A percentile compares a stretch with the other conserved stretches of the same genome.
Conservation (phyloP, 2,113 vertebrate species). For the Zapornia atra region DNA sequence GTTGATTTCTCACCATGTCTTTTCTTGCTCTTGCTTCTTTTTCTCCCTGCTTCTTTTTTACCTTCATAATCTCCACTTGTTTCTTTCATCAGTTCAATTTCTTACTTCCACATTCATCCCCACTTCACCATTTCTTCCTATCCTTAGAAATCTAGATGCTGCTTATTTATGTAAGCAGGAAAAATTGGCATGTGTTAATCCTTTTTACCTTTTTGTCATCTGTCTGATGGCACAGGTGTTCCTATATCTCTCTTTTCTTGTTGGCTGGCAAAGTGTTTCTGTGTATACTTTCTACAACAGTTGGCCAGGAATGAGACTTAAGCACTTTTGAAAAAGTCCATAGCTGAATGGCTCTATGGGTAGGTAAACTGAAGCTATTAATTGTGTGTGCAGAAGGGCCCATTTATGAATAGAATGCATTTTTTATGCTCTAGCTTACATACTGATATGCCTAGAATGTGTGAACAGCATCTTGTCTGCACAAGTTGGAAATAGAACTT, state of each 20-base stretch:
- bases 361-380: neutral
- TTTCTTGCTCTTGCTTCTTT: neutral
- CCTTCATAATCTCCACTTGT: neutral
- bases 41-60: neutral
- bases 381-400: neutral
- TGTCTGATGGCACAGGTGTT: neutral
- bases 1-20: neutral
- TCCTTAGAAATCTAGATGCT: neutral
- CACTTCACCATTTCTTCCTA: neutral
- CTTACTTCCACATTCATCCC: neutral
- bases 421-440: neutral
- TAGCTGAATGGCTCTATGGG: neutral
- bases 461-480: neutral
- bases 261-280: neutral
- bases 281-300: neutral
- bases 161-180: neutral
- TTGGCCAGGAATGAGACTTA: neutral
- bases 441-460: neutral
- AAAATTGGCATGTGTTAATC: neutral
- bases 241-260: neutral
- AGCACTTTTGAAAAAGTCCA: neutral
- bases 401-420: neutral
- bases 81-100: neutral
- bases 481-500: neutral
- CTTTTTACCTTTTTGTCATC: neutral